A percentile compares a stretch with the other conserved stretches of the same genome.
Conservation (phyloP, 1,140 invertebrate genomes). For the Tribolium castaneum region DNA sequence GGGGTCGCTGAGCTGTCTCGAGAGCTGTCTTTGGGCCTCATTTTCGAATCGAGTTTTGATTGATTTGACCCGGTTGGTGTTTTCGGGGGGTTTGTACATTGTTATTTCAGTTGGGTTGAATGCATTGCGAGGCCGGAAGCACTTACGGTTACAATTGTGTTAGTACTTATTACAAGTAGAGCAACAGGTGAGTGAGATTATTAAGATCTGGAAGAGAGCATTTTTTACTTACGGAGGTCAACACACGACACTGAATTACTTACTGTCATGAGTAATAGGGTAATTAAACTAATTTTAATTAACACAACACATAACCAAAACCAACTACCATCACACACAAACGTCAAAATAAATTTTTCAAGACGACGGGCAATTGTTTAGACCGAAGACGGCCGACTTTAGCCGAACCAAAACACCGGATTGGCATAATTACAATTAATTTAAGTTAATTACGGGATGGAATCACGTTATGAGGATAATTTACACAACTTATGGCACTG, state of each 20-base stretch:
- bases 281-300: neutral
- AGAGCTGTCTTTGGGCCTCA: slow-evolving; percentile 52
- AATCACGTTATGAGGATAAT: too few species aligned
- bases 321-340: neutral
- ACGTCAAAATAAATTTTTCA: neutral
- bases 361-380: neutral
- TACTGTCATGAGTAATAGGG: neutral
- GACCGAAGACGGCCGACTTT: neutral
- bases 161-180: neutral
- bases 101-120: slow-evolving; percentile 1
- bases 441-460: neutral
- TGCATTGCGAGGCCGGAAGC: neutral
- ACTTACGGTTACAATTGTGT: neutral
- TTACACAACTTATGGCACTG: too few species aligned
- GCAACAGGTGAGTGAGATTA: neutral
- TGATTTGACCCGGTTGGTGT: slow-evolving; percentile 60
- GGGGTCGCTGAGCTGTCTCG: slow-evolving; percentile 70
- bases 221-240: neutral
- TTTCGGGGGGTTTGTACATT: slow-evolving; percentile 61
- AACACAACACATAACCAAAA: neutral
- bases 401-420: neutral
- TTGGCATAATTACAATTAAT: neutral
- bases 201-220: neutral
- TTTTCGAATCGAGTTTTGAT: slow-evolving; percentile 61
- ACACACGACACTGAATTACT: neutral